Evolutionary conservation across 2,888 invertebrate species (phyloP).

Genomic region (Augiades crinisus): DNA sequence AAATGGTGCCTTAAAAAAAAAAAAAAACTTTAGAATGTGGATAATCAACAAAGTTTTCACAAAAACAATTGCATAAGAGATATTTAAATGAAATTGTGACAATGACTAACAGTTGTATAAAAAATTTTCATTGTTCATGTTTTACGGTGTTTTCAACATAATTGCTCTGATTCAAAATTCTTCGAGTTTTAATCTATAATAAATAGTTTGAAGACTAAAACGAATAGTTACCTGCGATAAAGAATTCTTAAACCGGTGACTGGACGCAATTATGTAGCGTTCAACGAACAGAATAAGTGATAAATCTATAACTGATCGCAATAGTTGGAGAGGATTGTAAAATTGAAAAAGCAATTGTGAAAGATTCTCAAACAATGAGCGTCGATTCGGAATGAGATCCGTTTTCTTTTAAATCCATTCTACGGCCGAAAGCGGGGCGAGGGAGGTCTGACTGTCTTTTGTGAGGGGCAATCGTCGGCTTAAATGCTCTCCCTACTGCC

Average conservation of each 20-base stretch:
- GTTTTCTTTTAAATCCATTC: slow-evolving; percentile 66
- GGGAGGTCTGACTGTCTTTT: slow-evolving; percentile 52
- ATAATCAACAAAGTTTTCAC: too few species aligned
- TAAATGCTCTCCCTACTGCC: slow-evolving; percentile 55
- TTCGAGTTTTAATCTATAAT: too few species aligned
- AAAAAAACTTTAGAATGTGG: too few species aligned
- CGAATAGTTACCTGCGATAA: too few species aligned
- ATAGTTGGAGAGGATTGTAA: slow-evolving; percentile 50
- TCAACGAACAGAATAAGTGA: slow-evolving; percentile 3
- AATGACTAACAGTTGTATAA: too few species aligned
- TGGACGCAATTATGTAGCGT: not conserved
- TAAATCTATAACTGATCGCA: slow-evolving; percentile 37
- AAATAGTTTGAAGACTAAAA: too few species aligned
- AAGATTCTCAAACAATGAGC: slow-evolving; percentile 65
- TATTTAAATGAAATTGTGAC: too few species aligned
- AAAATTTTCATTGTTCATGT: too few species aligned
- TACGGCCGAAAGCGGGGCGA: slow-evolving; percentile 49
- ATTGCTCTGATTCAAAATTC: too few species aligned
- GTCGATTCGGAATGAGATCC: slow-evolving; percentile 60
- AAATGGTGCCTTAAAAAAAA: too few species aligned
- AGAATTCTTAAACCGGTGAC: not conserved
- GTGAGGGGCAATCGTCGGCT: slow-evolving; percentile 68
- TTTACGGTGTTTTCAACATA: too few species aligned
- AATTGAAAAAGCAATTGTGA: slow-evolving; percentile 67
- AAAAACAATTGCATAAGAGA: too few species aligned